Base-by-base conservation (phyloP, 2,888 invertebrate species). In the Sinelater perroti region DNA sequence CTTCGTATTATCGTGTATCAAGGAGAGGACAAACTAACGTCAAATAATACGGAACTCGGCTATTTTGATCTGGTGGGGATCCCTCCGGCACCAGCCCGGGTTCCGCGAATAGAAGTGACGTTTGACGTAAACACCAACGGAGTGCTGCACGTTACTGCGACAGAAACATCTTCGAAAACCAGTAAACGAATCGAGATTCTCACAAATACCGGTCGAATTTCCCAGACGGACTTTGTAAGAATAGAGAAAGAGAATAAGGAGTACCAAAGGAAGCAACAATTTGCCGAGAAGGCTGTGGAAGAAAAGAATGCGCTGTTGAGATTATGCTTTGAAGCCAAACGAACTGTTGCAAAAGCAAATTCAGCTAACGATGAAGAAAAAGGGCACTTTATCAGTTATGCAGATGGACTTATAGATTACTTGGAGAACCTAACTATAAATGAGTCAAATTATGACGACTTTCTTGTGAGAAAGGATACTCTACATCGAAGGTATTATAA, bases 71-170 rank as follows among this genome's bases (percentile, higher is more conserved):
- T 63, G 7, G 33, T 11, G 3, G 63, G 54, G 4, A 56, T 63
- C 21, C 46, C 55, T 14, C 49, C 52, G 18, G 28, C 42, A 28
- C 53, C 40, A 21, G 49, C 56, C 21, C 47, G 63, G 40, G 16
- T 21, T 11, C 47, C 53, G 17, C 6, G 53, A 47, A 40, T 63
- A 28, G 24, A 45, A 5, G 58, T 63, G 2, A 56, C 52, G 2
- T 63, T 58, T 40, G 42, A 53, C 35, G 40, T 63, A 13, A 40
- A 61, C 30, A 52, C 45, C 5, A 59, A 62, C 21, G 62, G 62
- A 5, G 51, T 60, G 6, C 18, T 62, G 6, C 21, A 30, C 16
- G 52, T 62, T n/a, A 62, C 52, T n/a, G 62, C 62, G n/a, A 42
- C 52, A 18, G 62, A 60, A 47, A 33, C 17, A 3, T 49, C 55